A percentile compares a stretch with the other conserved stretches of the same genome.
These are phyloP conservation scores for Charaxes varanes DNA, from an alignment of 1,140 invertebrate genomes.

Conservation along the genomic window DNA sequence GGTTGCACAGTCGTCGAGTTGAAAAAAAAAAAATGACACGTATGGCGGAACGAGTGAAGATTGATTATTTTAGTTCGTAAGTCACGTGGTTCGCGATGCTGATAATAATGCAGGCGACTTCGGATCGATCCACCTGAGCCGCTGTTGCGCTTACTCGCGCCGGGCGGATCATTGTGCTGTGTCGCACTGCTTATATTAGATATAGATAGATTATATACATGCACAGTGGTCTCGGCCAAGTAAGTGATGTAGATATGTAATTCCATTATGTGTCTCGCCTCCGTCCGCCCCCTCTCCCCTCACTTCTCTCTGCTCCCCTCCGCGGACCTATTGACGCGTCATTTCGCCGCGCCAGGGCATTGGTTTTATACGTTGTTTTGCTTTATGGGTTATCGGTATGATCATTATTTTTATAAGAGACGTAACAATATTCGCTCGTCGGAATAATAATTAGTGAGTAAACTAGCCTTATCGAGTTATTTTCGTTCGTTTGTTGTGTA, in stretches of 20 bases:
- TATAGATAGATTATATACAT: conserved; percentile 33
- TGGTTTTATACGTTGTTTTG: conserved; percentile 55
- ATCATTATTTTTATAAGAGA: conserved; percentile 15
- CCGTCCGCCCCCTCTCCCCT: conserved; percentile 44
- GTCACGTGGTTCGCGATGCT: conserved; percentile 3
- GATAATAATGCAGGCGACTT: conserved; percentile 1
- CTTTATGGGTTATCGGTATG: conserved; percentile 62
- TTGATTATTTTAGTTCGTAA: conserved; percentile 4
- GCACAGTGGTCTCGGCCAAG: conserved; percentile 52
- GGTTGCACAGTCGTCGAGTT: too few species aligned
- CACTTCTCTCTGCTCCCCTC: conserved; percentile 34
- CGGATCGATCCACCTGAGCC: conserved; percentile 30
- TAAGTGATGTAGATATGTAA: conserved; percentile 68
- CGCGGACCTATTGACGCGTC: conserved; percentile 54
- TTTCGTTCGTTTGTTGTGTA: neutral
- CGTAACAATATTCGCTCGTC: conserved; percentile 21
- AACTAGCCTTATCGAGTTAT: conserved; percentile 7
- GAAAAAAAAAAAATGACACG: too few species aligned
- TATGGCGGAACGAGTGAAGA: conserved; percentile 1
- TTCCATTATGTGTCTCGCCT: conserved; percentile 66
- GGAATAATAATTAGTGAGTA: conserved; percentile 36
- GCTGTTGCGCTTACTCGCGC: conserved; percentile 17
- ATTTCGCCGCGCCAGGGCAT: conserved; percentile 54
- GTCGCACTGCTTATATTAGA: conserved; percentile 33
- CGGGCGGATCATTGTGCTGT: conserved; percentile 23